Conservation (phyloP, 2,888 invertebrate species). For the Brachyptera putata region DNA sequence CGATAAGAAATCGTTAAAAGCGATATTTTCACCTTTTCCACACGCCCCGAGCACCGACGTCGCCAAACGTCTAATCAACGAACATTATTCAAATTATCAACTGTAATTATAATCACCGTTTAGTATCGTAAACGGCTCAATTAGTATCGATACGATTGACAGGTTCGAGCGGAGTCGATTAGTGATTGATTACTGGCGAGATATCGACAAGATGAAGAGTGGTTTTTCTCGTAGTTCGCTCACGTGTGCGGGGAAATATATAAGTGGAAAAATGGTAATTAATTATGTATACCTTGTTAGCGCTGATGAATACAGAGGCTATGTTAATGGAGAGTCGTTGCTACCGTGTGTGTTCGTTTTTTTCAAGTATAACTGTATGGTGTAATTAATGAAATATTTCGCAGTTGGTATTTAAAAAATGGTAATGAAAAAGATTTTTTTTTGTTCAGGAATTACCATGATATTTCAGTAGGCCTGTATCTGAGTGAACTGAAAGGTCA, state of each 20-base stretch:
- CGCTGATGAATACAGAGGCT: neutral
- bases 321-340: no score
- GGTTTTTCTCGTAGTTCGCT: conserved; percentile 1
- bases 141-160: conserved; percentile 10
- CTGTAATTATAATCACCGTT: conserved; percentile 9
- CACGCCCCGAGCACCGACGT: conserved; percentile 1
- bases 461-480: no score
- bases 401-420: no score
- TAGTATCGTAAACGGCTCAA: conserved; percentile 15
- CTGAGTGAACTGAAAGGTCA: no score
- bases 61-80: conserved; percentile 1
- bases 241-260: no score
- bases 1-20: no score
- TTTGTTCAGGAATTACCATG: no score
- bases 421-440: no score
- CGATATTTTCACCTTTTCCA: no score
- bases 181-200: conserved; percentile 1
- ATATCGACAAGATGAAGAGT: neutral
- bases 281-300: conserved; percentile 7
- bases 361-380: no score
- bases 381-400: no score
- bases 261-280: neutral
- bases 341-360: no score
- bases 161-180: conserved; percentile 14
- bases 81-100: conserved; percentile 19